Evolutionary conservation across 2,797 vertebrate species (phyloP).

Genomic region (Premnoplex brunnescens): DNA sequence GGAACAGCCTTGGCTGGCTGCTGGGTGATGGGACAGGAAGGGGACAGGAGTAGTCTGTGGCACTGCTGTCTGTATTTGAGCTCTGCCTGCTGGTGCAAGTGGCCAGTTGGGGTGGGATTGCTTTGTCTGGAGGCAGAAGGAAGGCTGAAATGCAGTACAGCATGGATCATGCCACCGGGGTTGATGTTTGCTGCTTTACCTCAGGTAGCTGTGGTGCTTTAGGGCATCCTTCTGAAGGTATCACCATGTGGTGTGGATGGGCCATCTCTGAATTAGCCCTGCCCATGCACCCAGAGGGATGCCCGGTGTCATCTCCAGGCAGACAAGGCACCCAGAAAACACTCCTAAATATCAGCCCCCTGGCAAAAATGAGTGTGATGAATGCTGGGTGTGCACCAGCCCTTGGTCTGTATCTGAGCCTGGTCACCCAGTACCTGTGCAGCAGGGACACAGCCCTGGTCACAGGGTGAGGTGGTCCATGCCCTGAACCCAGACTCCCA

Average conservation of each 20-base stretch:
- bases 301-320: neutral
- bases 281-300: neutral
- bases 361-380: neutral
- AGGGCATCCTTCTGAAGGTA: neutral
- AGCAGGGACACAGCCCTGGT: neutral
- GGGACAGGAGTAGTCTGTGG: neutral
- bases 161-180: neutral
- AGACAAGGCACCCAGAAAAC: neutral
- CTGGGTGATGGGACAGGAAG: neutral
- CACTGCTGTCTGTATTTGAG: slow-evolving; percentile 40
- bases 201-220: neutral
- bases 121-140: neutral
- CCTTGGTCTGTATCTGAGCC: neutral
- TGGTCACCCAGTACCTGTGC: neutral
- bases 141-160: neutral
- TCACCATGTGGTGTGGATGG: no score
- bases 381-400: neutral
- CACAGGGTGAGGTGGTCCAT: neutral
- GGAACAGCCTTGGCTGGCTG: neutral
- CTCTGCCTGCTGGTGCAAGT: slow-evolving; percentile 46
- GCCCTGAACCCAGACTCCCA: neutral
- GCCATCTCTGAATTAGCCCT: neutral
- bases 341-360: neutral
- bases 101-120: slow-evolving; percentile 37
- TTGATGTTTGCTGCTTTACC: neutral